Conservation (phyloP, 2,797 vertebrate species). For the Cuculus canorus region DNA sequence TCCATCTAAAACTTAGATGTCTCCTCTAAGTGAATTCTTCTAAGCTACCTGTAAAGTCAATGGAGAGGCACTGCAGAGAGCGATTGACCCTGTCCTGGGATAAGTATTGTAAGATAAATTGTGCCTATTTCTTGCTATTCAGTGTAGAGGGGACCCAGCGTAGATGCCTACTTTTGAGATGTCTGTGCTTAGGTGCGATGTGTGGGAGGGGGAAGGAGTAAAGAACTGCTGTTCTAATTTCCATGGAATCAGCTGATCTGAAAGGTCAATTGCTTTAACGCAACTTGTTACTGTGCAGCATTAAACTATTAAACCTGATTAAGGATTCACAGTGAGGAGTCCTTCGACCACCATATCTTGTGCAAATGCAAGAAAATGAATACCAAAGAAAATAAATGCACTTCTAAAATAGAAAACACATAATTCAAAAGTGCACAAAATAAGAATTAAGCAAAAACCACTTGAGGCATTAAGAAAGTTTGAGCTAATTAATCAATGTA, state of each 20-base stretch:
- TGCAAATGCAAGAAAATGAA: background rate
- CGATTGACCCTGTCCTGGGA: background rate
- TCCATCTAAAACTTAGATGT: conserved; percentile 15
- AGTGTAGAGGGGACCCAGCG: background rate
- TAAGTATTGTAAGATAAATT: conserved; percentile 11
- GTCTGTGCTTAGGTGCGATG: background rate
- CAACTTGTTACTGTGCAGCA: background rate
- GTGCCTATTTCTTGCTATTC: background rate
- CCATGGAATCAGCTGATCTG: conserved; percentile 10
- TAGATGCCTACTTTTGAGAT: background rate
- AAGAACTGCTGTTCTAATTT: conserved; percentile 21
- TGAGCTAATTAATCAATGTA: background rate
- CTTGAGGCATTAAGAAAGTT: background rate
- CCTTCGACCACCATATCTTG: background rate
- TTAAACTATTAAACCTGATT: conserved; percentile 28
- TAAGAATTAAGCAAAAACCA: background rate
- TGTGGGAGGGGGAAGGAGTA: background rate
- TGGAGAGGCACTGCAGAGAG: background rate
- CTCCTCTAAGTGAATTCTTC: background rate
- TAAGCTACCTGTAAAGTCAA: conserved; percentile 13
- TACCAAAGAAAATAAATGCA: background rate
- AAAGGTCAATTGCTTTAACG: conserved; percentile 31
- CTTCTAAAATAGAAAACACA: background rate
- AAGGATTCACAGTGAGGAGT: background rate
- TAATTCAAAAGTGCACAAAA: background rate